Base-by-base conservation (phyloP, 1,140 invertebrate genomes). In the Megalopta genalis region DNA sequence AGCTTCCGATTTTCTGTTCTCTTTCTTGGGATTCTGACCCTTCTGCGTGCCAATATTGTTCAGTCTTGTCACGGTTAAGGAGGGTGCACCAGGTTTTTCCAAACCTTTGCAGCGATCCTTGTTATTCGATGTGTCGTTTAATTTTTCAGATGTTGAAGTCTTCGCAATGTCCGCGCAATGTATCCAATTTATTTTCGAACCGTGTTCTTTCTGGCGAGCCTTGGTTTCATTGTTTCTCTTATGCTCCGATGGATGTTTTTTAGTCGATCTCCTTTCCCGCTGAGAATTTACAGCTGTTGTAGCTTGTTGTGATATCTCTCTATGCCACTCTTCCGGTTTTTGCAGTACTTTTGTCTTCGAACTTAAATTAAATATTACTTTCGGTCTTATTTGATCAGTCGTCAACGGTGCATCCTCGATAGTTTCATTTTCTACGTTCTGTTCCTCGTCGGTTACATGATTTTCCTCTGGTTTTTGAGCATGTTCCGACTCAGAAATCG, bases 351-450 rank as follows among this genome's bases (percentile, higher is more conserved):
- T 91, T 0, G 70, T 76, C 74, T 88, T 91, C 0, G 87, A 73
- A 68, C 77, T 85, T 16, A 91, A 82, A 67, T 92, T 91, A 49
- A 91, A 91, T 7, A 88, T 64, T 1, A 92, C 89, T 74, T 91
- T 91, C 0, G 87, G 87, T 8, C 91, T 70, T 2, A 86, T 77
- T 63, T 85, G 69, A 27, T 88, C 82, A 6, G 49, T 62, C 10
- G 63, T 65, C 0, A 65, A 21, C 0, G 27, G 14, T 7, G 6
- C 16, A 5, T 85, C 74, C 10, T 80, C 64, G 8, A 7, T 70
- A 23, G 25, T 81, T 59, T 23, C n/a, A 32, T 27, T 69, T 70
- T 77, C 49, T 39, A 32, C 8, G 5, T 1, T 46, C 37, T 80
- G 52, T 52, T 73, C 46, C 0, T 42, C 39, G 0, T 54, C n/a